Evolutionary conservation across 1,140 invertebrate genomes (phyloP).

Genomic region (Dreissena rostriformis): DNA sequence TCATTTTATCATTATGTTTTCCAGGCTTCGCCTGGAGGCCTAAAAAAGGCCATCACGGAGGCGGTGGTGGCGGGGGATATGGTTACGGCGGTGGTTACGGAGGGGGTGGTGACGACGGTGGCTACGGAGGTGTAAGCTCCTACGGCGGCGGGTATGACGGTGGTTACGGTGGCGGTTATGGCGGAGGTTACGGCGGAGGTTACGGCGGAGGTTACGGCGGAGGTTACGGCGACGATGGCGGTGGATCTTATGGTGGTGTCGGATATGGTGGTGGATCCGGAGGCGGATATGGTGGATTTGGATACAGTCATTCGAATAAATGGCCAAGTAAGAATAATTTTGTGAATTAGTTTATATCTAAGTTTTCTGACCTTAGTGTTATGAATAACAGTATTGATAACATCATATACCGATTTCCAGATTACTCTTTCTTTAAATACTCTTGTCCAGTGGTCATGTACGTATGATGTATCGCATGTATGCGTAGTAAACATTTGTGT

Average conservation of each 20-base stretch:
- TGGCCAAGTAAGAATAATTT: no score
- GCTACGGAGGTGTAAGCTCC: neutral
- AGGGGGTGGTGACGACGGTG: neutral
- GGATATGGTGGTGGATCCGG: neutral
- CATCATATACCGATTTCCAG: no score
- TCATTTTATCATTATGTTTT: no score
- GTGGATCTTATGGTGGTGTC: neutral
- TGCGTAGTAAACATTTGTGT: no score
- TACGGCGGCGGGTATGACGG: neutral
- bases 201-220: neutral
- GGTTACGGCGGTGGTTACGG: neutral
- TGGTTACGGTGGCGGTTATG: neutral
- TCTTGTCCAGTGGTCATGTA: no score
- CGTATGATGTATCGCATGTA: no score
- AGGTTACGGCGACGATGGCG: neutral
- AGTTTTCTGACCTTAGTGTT: no score
- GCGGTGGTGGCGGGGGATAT: conserved; percentile 7
- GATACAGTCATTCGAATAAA: neutral
- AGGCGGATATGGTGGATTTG: neutral
- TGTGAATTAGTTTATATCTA: no score
- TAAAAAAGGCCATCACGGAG: neutral
- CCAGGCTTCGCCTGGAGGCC: no score
- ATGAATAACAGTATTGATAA: no score
- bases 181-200: neutral
- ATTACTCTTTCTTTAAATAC: no score